Evolutionary conservation across 2,888 invertebrate species (phyloP).

Genomic region (Acrobasis suavella): DNA sequence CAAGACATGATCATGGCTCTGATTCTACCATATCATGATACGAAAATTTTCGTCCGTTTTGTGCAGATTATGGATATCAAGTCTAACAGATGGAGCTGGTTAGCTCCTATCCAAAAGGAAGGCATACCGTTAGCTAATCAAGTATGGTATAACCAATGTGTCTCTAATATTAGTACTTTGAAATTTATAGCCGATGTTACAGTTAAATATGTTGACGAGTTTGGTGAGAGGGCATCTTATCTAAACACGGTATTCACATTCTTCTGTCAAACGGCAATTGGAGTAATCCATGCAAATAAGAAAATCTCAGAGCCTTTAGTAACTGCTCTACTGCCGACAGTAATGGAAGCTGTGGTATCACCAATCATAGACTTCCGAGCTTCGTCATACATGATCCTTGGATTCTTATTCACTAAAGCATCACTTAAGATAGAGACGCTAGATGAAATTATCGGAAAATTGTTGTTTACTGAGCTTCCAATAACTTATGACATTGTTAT

Average conservation of each 20-base stretch:
- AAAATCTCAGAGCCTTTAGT: slow-evolving; percentile 85
- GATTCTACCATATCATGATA: slow-evolving; percentile 96
- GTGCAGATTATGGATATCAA: slow-evolving; percentile 89
- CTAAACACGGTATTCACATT: slow-evolving; percentile 90
- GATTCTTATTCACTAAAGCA: slow-evolving; percentile 86
- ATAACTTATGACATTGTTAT: slow-evolving; percentile 83
- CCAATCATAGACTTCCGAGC: slow-evolving; percentile 87
- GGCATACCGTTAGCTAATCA: slow-evolving; percentile 89
- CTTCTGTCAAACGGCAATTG: slow-evolving; percentile 89
- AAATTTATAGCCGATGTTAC: slow-evolving; percentile 58
- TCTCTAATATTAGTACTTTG: slow-evolving; percentile 68
- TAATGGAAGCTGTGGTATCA: slow-evolving; percentile 88
- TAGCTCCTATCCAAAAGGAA: slow-evolving; percentile 87
- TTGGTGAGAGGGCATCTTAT: slow-evolving; percentile 81
- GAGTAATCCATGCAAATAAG: slow-evolving; percentile 83
- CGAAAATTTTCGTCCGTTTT: slow-evolving; percentile 92
- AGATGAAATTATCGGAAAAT: slow-evolving; percentile 80
- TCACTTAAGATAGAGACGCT: slow-evolving; percentile 84
- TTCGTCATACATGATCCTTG: slow-evolving; percentile 87
- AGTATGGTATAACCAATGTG: slow-evolving; percentile 88
- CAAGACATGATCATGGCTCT: slow-evolving; percentile 89
- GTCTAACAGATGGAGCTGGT: slow-evolving; percentile 88
- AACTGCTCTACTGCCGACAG: slow-evolving; percentile 85
- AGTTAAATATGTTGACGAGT: slow-evolving; percentile 79
- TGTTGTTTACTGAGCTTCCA: slow-evolving; percentile 63